Percentiles rank a stretch among this genome's conserved stretches.
These are phyloP conservation scores for Poeciliopsis turrubarensis DNA, from an alignment of 2,113 vertebrate genomes.

Conservation along the genomic window DNA sequence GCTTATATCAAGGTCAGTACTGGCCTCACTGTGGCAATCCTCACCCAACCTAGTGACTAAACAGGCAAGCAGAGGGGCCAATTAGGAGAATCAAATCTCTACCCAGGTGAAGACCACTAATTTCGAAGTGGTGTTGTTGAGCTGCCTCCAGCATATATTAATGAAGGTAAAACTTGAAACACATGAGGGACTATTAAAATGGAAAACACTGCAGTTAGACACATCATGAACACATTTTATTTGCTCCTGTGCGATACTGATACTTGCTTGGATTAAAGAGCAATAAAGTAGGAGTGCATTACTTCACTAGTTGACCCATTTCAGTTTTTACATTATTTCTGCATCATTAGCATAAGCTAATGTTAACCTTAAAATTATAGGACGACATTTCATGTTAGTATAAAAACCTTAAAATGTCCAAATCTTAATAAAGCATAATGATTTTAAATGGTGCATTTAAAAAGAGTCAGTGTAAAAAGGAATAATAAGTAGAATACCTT, in stretches of 20 bases:
- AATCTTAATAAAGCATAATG: not conserved
- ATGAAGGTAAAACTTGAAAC: not conserved
- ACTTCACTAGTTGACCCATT: not conserved
- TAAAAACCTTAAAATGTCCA: not conserved
- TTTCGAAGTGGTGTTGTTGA: constrained; percentile 6
- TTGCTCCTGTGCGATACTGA: not conserved
- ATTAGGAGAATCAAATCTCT: constrained; percentile 42
- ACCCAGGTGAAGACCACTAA: constrained; percentile 21
- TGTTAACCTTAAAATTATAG: not conserved
- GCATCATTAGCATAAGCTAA: no score
- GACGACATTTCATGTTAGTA: not conserved
- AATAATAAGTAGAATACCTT: not conserved
- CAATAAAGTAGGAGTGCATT: not conserved
- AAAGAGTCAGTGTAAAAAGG: not conserved
- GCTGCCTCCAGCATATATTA: not conserved
- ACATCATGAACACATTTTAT: not conserved
- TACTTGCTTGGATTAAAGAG: not conserved
- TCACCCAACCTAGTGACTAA: constrained; percentile 46
- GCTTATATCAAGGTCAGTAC: constrained; percentile 46
- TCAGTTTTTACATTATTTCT: not conserved
- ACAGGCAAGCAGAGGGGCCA: constrained; percentile 36
- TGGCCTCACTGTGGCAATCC: constrained; percentile 27
- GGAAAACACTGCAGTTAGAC: not conserved
- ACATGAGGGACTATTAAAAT: not conserved
- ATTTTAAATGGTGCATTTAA: not conserved